Conservation (phyloP, 1,140 invertebrate genomes). For the Cydia splendana region DNA sequence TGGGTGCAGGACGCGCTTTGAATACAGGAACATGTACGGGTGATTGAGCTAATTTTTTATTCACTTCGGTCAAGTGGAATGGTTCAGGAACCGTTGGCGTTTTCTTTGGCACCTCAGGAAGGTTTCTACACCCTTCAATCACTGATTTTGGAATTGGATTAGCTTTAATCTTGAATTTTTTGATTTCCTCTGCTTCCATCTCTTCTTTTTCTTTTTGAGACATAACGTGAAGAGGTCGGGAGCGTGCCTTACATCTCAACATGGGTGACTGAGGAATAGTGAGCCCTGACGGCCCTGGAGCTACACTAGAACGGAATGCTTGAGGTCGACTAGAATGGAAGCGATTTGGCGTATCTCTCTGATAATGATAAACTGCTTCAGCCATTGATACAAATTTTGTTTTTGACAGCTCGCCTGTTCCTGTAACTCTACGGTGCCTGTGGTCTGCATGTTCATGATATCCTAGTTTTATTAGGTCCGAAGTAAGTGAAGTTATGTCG, state of each 20-base stretch:
- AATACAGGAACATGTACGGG: slow-evolving; percentile 53
- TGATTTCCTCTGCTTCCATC: slow-evolving; percentile 68
- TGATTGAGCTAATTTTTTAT: slow-evolving; percentile 53
- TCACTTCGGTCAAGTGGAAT: slow-evolving; percentile 69
- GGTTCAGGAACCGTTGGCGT: slow-evolving; percentile 65
- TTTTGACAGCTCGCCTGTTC: slow-evolving; percentile 52
- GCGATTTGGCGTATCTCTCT: slow-evolving; percentile 68
- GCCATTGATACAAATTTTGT: slow-evolving; percentile 74
- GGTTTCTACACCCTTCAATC: slow-evolving; percentile 54
- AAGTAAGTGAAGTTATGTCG: slow-evolving; percentile 57
- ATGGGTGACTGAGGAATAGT: slow-evolving; percentile 69
- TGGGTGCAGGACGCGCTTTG: slow-evolving; percentile 70
- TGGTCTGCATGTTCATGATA: slow-evolving; percentile 48
- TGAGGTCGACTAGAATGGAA: slow-evolving; percentile 60
- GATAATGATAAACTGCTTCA: slow-evolving; percentile 71
- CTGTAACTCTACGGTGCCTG: slow-evolving; percentile 47
- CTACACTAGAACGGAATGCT: slow-evolving; percentile 48
- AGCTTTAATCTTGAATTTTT: slow-evolving; percentile 69
- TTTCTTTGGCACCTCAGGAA: slow-evolving; percentile 66
- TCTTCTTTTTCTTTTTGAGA: slow-evolving; percentile 72
- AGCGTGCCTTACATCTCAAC: slow-evolving; percentile 63
- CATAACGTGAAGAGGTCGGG: slow-evolving; percentile 57
- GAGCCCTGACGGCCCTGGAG: slow-evolving; percentile 44
- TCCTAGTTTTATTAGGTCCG: slow-evolving; percentile 57
- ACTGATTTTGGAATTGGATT: slow-evolving; percentile 70